Evolutionary conservation across 2,113 vertebrate species (phyloP).

Genomic region (Sakesphorus luctuosus): DNA sequence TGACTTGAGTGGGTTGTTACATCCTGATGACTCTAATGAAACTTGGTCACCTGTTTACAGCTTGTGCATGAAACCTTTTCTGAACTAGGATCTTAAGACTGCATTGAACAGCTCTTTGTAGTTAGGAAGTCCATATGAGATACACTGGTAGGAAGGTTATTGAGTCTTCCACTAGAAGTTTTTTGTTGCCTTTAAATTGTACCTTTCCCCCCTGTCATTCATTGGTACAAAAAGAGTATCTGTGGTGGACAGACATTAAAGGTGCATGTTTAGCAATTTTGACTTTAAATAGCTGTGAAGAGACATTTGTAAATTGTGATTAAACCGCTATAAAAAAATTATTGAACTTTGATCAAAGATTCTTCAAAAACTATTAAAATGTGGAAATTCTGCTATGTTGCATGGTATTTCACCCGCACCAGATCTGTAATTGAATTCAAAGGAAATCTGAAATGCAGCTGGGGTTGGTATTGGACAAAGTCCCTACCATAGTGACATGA

Average conservation of each 20-base stretch:
- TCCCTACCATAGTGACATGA: background rate
- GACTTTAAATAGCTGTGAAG: background rate
- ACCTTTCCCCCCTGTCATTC: background rate
- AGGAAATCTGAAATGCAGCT: background rate
- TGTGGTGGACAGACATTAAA: background rate
- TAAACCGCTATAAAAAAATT: background rate
- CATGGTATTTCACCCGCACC: background rate
- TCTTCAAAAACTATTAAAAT: background rate
- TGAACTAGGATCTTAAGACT: background rate
- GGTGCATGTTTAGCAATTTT: fast-evolving
- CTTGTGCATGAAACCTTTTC: background rate
- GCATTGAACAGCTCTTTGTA: background rate
- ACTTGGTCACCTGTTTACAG: constrained; percentile 24
- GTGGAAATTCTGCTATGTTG: background rate
- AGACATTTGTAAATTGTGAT: background rate
- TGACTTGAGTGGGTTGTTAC: constrained; percentile 19
- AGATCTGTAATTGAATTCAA: background rate
- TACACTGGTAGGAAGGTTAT: background rate
- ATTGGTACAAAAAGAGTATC: background rate
- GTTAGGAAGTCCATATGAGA: background rate
- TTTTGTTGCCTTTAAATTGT: background rate
- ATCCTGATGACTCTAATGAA: constrained; percentile 7
- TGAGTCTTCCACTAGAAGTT: background rate
- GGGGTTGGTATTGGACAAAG: background rate
- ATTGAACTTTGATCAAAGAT: background rate